Evolutionary conservation across 1,140 invertebrate species (phyloP), one percentile per base, ranked within the genome.

Genomic region (Latrodectus geometricus): DNA sequence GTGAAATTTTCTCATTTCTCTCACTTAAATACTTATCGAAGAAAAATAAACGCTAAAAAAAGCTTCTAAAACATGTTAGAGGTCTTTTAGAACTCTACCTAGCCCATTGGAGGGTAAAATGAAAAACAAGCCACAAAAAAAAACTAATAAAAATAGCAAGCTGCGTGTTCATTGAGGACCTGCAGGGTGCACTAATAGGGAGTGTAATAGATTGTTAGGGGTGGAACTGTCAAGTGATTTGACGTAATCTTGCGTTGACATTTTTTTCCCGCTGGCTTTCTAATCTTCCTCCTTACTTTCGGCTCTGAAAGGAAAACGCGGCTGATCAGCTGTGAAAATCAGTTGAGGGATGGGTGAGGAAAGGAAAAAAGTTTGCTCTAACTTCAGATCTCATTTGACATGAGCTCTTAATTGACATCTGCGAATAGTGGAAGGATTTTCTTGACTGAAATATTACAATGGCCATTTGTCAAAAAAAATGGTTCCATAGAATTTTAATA

Each of bases 171-270:
- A n/a, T 69, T 23, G 68, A 69, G 68, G 68, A n/a, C 68, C 68
- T 69, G 12, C 72, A 50, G 72, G 72, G 72, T 11, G 21, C n/a
- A 11, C 68, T 69, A 69, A 69, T 73, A 69, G 23, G 72, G 49
- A 73, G 72, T 49, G 72, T 73, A 73, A 73, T 73, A 73, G 48
- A 73, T 73, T 73, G 72, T 21, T 50, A 48, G 23, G 68, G 48
- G 49, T 73, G 48, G 72, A 21, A 69, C 72, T 50, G 72, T 73
- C 72, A 73, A 73, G 23, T 73, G 49, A 73, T 73, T 73, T 49
- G 72, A 73, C 72, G 72, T 73, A 73, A 73, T 73, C 72, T 61
- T n/a, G 48, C 14, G 72, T 73, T 73, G 68, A 70, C 48, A 49
- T 73, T 73, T 21, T 17, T 17, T 17, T 61, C 54, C 11, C 54